Conservation (phyloP, 2,888 invertebrate genomes). For the Mesochorus sp. region DNA sequence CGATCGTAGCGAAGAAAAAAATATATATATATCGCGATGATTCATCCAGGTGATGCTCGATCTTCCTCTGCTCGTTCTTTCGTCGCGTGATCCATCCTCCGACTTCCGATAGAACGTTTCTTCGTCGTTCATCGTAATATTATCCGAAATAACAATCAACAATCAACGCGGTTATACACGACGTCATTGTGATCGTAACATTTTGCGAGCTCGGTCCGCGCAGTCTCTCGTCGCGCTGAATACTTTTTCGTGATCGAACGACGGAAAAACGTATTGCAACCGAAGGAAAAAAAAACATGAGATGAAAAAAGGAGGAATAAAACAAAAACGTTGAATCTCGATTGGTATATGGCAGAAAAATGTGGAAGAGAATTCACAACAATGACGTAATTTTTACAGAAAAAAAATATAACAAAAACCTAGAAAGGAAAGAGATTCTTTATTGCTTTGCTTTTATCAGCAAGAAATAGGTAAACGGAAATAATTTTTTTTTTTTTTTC, state of each 20-base stretch:
- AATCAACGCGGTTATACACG: no score
- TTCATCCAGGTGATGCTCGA: constrained; percentile 47
- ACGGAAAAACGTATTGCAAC: no score
- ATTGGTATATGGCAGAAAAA: background rate
- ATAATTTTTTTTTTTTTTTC: background rate
- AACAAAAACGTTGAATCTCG: background rate
- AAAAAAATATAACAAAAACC: no score
- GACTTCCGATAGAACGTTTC: constrained; percentile 38
- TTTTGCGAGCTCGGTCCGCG: background rate
- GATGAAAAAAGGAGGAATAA: background rate
- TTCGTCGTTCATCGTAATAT: constrained; percentile 43
- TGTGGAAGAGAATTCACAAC: background rate
- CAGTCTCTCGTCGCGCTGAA: background rate
- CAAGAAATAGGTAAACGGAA: background rate
- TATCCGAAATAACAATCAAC: constrained; percentile 37
- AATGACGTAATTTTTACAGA: background rate
- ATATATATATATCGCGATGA: constrained; percentile 1
- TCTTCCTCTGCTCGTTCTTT: constrained; percentile 30
- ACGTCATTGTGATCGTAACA: background rate
- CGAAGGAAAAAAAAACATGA: background rate
- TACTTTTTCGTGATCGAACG: no score
- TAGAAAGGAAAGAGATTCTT: no score
- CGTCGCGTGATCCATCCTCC: constrained; percentile 55
- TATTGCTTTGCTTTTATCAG: no score
- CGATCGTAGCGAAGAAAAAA: background rate